phyloP scores from a whole-genome alignment of 2,888 invertebrate species.

The Sipunculus nudus region DNA sequence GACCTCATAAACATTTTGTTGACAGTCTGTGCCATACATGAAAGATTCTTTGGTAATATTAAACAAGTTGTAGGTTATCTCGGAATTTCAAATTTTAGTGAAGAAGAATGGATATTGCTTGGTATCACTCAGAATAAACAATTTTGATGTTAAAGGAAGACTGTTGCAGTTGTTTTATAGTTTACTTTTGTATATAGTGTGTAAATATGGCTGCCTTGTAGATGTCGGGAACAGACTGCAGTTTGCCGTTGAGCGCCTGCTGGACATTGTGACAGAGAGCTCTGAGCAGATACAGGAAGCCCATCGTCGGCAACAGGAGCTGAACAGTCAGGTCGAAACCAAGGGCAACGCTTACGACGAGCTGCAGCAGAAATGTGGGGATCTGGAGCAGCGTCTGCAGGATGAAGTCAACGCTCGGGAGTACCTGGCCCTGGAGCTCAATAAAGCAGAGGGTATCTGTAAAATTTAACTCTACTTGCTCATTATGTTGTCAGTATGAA shows the following conservation, averaged over 20 bases:
- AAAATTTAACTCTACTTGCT: neutral
- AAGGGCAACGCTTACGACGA: conserved; percentile 41
- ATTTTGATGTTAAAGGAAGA: too few relatives aligned
- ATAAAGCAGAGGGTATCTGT: conserved; percentile 62
- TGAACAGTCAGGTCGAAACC: conserved; percentile 39
- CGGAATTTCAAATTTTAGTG: too few relatives aligned
- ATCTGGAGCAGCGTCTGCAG: conserved; percentile 47
- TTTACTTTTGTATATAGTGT: too few relatives aligned
- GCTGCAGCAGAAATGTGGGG: conserved; percentile 48
- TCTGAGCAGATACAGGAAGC: conserved; percentile 54
- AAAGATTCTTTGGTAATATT: too few relatives aligned
- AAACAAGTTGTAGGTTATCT: too few relatives aligned
- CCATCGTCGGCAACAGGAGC: conserved; percentile 49
- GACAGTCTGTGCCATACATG: too few relatives aligned
- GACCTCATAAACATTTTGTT: too few relatives aligned
- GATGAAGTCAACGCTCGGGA: conserved; percentile 57
- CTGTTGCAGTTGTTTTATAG: too few relatives aligned
- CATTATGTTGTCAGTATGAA: too few relatives aligned
- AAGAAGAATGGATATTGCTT: too few relatives aligned
- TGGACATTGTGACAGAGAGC: conserved; percentile 58
- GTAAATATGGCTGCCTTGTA: too few relatives aligned
- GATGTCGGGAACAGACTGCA: conserved; percentile 46
- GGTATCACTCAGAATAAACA: too few relatives aligned
- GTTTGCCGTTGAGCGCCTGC: conserved; percentile 51
- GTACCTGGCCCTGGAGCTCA: conserved; percentile 60